These are phyloP conservation scores for Creontiades dilutus DNA, from an alignment of 2,888 invertebrate genomes.

Conservation along the genomic window DNA sequence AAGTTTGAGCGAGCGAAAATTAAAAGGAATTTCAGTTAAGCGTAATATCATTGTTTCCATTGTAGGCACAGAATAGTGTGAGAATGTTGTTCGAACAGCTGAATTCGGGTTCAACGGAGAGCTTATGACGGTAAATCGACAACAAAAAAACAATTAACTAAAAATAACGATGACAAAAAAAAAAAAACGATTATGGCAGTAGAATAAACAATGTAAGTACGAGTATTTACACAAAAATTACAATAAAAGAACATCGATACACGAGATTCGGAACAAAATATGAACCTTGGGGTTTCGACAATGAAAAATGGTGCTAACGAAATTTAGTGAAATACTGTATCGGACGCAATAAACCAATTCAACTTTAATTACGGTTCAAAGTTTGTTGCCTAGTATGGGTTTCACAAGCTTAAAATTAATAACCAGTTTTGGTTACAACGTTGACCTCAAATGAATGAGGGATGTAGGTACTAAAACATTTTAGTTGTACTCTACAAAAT, in stretches of 20 bases:
- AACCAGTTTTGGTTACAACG: neutral
- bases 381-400: neutral
- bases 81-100: neutral
- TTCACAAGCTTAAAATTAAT: neutral
- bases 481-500: conserved; percentile 1
- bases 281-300: neutral
- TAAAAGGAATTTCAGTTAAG: neutral
- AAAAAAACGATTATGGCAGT: conserved; percentile 30
- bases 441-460: neutral
- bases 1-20: conserved; percentile 12
- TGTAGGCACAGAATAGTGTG: neutral
- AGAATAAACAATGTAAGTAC: conserved; percentile 56
- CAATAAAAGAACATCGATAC: conserved; percentile 11
- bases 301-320: neutral
- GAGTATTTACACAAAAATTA: conserved; percentile 60
- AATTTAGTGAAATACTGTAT: neutral
- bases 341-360: too few species aligned
- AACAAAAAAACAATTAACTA: conserved; percentile 24
- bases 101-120: neutral
- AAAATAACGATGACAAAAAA: neutral
- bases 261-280: conserved; percentile 58
- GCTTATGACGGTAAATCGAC: neutral
- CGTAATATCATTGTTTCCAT: neutral
- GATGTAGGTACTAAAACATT: neutral
- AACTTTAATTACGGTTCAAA: neutral